These are phyloP conservation scores for Sitta carolinensis DNA, from an alignment of 2,797 vertebrate species.

Conservation along the genomic window DNA sequence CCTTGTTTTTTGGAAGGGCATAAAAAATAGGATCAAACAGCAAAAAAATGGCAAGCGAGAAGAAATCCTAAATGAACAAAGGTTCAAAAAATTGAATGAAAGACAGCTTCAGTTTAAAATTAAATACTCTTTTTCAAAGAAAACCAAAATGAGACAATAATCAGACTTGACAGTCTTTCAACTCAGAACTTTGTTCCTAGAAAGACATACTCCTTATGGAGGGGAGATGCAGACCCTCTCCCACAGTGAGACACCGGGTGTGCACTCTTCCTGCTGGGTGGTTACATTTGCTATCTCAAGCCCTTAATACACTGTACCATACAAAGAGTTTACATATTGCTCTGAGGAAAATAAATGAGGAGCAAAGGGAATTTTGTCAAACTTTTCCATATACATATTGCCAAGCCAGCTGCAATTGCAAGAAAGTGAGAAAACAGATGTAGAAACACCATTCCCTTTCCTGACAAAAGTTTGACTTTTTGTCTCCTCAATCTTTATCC, in stretches of 20 bases:
- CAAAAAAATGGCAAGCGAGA: background rate
- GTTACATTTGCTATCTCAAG: background rate
- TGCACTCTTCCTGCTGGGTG: background rate
- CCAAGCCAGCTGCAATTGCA: background rate
- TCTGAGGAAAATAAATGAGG: background rate
- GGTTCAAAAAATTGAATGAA: background rate
- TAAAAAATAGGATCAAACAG: background rate
- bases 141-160: background rate
- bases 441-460: background rate
- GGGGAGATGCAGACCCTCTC: background rate
- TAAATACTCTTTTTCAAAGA: background rate
- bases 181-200: background rate
- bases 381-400: background rate
- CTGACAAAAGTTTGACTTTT: background rate
- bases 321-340: background rate
- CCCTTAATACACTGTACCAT: background rate
- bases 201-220: background rate
- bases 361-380: background rate
- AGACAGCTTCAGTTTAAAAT: background rate
- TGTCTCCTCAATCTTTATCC: background rate
- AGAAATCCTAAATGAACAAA: background rate
- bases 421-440: background rate
- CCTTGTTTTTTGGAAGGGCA: background rate
- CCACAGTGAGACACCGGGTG: fast-evolving
- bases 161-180: background rate